A percentile compares a stretch with the other conserved stretches of the same genome.
Evolutionary conservation across 2,888 invertebrate species (phyloP).

Genomic region (Coenonympha glycerion): DNA sequence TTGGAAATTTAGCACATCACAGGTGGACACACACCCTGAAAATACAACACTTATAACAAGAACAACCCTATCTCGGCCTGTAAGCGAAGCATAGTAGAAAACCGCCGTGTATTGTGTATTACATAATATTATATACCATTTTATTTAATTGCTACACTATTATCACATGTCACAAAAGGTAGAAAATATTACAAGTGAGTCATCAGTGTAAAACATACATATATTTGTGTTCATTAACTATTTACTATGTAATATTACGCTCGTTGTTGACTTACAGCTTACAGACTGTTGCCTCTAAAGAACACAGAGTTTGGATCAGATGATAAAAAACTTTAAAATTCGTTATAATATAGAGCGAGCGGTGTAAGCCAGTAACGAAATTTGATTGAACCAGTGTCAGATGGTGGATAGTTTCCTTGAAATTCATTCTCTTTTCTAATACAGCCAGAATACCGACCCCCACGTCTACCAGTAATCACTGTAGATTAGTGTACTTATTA

Average conservation of each 20-base stretch:
- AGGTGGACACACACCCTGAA: background rate
- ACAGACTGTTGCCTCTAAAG: no score
- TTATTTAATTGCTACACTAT: conserved; percentile 47
- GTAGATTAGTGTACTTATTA: no score
- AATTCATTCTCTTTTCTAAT: no score
- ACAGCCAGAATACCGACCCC: no score
- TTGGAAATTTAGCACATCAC: no score
- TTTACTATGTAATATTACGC: background rate
- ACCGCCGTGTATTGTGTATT: conserved; percentile 34
- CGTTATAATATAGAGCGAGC: no score
- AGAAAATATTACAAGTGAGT: conserved; percentile 18
- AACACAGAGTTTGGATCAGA: no score
- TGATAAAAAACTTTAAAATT: no score
- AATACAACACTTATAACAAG: background rate
- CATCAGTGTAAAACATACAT: conserved; percentile 2
- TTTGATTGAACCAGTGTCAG: no score
- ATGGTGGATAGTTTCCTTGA: no score
- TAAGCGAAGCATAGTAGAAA: conserved; percentile 46
- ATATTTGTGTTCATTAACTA: background rate
- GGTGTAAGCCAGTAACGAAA: no score
- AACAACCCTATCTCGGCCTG: background rate
- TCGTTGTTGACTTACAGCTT: background rate
- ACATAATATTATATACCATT: conserved; percentile 35
- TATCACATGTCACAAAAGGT: conserved; percentile 57
- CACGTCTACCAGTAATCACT: no score